Percentiles rank a stretch among this genome's conserved stretches.
Conservation (phyloP, 2,888 invertebrate species). For the Ichneumoninae sp. region DNA sequence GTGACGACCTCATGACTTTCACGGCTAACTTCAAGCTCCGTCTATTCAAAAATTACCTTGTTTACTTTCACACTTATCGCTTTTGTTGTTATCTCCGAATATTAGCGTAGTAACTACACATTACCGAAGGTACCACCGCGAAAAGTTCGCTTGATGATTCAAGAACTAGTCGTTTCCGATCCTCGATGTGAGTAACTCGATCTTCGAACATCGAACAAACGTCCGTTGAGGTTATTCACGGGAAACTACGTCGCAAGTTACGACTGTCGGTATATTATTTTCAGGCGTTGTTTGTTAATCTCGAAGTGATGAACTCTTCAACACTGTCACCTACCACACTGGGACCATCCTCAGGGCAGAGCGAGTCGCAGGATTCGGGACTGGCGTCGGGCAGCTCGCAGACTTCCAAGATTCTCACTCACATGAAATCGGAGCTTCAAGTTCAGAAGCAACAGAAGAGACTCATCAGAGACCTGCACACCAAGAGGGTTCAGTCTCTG, state of each 20-base stretch:
- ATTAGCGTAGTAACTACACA: neutral
- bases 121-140: neutral
- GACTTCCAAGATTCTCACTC: slow-evolving; percentile 84
- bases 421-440: slow-evolving; percentile 86
- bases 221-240: slow-evolving; percentile 51
- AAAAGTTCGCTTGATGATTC: neutral
- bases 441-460: slow-evolving; percentile 86
- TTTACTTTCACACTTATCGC: neutral
- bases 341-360: slow-evolving; percentile 78
- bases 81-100: neutral
- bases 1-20: neutral
- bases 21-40: slow-evolving; percentile 2
- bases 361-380: slow-evolving; percentile 81
- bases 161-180: neutral
- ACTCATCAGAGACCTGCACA: slow-evolving; percentile 88
- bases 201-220: neutral
- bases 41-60: slow-evolving; percentile 16
- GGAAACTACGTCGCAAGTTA: neutral
- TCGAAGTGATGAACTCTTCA: slow-evolving; percentile 80
- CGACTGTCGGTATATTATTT: neutral
- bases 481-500: slow-evolving; percentile 89
- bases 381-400: slow-evolving; percentile 74
- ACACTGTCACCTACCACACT: slow-evolving; percentile 79
- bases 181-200: slow-evolving; percentile 19
- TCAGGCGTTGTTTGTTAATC: slow-evolving; percentile 9